phyloP scores from a whole-genome alignment of 2,888 invertebrate genomes.

The Buathra laborator region DNA sequence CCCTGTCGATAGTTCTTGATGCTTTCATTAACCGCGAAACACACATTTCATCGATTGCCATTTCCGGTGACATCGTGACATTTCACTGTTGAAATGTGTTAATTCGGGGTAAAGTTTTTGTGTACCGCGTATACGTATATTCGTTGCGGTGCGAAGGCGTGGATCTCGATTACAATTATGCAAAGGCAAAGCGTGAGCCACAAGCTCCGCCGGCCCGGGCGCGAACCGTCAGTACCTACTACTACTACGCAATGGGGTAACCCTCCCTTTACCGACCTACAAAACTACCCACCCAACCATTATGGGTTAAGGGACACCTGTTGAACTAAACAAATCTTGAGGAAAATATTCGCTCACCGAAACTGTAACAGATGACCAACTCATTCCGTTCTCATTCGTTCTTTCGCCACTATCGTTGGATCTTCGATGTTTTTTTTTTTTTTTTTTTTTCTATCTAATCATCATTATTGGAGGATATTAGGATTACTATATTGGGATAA shows the following conservation, averaged over 20 bases:
- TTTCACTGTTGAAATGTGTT: background rate
- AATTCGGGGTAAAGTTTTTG: background rate
- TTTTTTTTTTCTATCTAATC: no score
- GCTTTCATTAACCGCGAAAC: background rate
- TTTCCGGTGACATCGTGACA: background rate
- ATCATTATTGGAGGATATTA: no score
- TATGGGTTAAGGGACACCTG: conserved; percentile 41
- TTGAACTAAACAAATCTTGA: conserved; percentile 44
- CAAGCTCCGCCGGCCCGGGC: conserved; percentile 16
- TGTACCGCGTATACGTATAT: background rate
- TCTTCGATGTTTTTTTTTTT: no score
- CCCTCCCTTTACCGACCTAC: conserved; percentile 1
- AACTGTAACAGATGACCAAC: background rate
- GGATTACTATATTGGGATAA: no score
- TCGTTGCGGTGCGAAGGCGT: background rate
- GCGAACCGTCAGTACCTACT: conserved; percentile 6
- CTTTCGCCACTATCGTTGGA: no score
- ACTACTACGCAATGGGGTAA: background rate
- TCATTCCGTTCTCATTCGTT: no score
- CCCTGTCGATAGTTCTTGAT: background rate
- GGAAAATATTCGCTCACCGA: conserved; percentile 18
- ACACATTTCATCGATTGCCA: background rate
- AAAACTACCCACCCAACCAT: conserved; percentile 9
- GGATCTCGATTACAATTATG: conserved; percentile 33
- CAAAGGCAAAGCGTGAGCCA: conserved; percentile 10